Evolutionary conservation across 2,888 invertebrate genomes (phyloP).

Genomic region (Brachylomia viminalis): DNA sequence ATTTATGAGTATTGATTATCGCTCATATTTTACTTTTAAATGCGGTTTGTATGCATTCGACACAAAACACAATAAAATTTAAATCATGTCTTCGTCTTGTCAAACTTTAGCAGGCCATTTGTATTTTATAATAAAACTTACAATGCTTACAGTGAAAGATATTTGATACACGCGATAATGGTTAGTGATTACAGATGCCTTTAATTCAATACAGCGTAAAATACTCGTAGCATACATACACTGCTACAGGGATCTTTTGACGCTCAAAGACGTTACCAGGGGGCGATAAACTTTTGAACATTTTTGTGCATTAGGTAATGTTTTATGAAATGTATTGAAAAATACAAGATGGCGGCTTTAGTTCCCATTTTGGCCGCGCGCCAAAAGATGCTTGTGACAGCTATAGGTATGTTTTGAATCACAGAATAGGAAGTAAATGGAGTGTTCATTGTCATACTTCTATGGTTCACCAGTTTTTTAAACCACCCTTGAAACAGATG

Average conservation of each 20-base stretch:
- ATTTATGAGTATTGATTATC: background rate
- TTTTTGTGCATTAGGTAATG: background rate
- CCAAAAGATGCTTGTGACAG: background rate
- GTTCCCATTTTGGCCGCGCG: background rate
- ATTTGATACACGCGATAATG: background rate
- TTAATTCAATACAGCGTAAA: background rate
- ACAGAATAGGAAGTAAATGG: background rate
- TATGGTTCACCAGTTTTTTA: background rate
- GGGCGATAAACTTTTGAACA: background rate
- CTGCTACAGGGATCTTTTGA: background rate
- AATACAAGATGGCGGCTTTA: background rate
- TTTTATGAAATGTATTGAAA: background rate
- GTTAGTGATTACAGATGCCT: background rate
- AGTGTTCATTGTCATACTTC: background rate
- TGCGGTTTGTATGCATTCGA: background rate
- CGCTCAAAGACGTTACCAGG: background rate
- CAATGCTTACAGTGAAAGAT: too few relatives aligned
- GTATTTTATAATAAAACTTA: background rate
- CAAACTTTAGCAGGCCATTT: background rate
- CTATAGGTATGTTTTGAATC: background rate
- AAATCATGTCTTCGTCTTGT: background rate
- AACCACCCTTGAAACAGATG: background rate
- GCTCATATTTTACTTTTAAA: slow-evolving; percentile 6
- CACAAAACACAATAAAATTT: background rate
- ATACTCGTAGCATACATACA: background rate